Evolutionary conservation across 2,797 vertebrate species (phyloP).

Genomic region (Thripadectes ignobilis): DNA sequence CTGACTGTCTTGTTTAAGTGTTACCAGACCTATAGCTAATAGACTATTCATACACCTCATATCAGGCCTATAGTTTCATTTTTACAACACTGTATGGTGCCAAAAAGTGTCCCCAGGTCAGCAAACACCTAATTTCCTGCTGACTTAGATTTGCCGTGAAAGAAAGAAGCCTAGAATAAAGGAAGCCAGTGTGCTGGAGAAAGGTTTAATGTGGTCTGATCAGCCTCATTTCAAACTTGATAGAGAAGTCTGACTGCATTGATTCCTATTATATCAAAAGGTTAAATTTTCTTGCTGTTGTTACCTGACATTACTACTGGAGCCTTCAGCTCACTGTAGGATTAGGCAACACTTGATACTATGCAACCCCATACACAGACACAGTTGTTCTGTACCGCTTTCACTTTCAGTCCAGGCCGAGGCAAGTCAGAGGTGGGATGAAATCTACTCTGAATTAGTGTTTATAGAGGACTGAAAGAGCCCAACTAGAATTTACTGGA

Average conservation of each 20-base stretch:
- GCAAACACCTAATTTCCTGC: not conserved
- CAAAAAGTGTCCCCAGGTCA: not conserved
- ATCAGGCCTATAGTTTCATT: not conserved
- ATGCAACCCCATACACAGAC: not conserved
- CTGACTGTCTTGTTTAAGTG: not conserved
- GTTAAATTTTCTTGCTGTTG: not conserved
- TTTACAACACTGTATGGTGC: not conserved
- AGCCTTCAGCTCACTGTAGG: not conserved
- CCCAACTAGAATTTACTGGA: not conserved
- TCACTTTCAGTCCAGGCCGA: not conserved
- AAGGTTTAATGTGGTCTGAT: not conserved
- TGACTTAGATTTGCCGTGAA: not conserved
- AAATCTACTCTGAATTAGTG: not conserved
- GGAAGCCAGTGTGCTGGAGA: not conserved
- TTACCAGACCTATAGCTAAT: not conserved
- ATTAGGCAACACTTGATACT: not conserved
- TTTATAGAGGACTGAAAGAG: not conserved
- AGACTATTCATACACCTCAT: not conserved
- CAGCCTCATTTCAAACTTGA: accelerated
- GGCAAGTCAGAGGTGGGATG: not conserved
- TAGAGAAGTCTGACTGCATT: not conserved
- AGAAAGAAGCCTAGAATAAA: not conserved
- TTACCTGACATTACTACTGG: not conserved
- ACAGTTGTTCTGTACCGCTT: not conserved
- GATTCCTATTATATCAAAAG: not conserved